Evolutionary conservation across 1,140 invertebrate genomes (phyloP).

Genomic region (Brachionus rotundiformis): DNA sequence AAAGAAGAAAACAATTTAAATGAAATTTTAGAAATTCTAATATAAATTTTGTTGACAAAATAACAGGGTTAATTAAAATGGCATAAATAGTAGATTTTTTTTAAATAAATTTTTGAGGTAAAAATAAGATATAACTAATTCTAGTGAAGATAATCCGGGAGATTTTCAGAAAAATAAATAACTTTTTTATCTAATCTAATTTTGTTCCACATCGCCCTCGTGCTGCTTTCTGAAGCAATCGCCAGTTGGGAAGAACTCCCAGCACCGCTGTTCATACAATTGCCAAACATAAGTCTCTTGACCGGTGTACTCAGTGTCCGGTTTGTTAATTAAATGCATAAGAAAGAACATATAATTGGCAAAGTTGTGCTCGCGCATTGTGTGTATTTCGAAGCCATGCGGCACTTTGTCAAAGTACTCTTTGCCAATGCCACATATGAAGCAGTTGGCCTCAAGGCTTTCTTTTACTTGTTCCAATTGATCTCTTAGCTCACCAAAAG

Average conservation of each 20-base stretch:
- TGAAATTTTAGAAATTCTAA: not conserved
- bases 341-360: conserved; percentile 99
- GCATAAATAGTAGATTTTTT: not conserved
- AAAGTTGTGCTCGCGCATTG: conserved; percentile 96
- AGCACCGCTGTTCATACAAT: conserved; percentile 89
- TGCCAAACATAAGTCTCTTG: conserved; percentile 99
- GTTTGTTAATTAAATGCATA: conserved; percentile 99
- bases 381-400: conserved; percentile 90
- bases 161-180: conserved; percentile 36
- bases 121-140: not conserved
- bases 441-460: conserved; percentile 99
- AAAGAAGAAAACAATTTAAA: not conserved
- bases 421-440: conserved; percentile 98
- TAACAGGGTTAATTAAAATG: conserved; percentile 8
- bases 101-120: not conserved
- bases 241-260: conserved; percentile 97
- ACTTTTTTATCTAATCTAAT: conserved; percentile 21
- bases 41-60: not conserved
- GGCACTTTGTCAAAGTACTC: conserved; percentile 98
- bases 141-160: not conserved
- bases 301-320: conserved; percentile 98
- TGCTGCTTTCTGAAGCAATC: conserved; percentile 99
- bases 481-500: conserved; percentile 98
- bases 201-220: conserved; percentile 72
- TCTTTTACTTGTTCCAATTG: conserved; percentile 98